A percentile compares a stretch with the other conserved stretches of the same genome.
Conservation (phyloP, 2,797 vertebrate genomes). For the Pantherophis vulpinus region DNA sequence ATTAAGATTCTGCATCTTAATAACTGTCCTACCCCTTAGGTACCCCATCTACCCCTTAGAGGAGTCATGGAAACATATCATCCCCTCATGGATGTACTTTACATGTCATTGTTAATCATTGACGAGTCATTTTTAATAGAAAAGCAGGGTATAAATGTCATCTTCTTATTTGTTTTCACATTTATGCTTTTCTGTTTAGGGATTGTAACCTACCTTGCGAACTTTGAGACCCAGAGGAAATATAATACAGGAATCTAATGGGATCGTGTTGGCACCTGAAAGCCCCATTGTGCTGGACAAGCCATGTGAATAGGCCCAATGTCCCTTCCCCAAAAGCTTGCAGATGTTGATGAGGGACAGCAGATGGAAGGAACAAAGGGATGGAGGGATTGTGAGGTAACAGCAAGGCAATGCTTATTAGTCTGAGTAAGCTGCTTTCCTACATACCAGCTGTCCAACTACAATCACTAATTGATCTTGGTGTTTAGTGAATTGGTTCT, state of each 20-base stretch:
- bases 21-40: too few relatives aligned
- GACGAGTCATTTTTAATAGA: background rate
- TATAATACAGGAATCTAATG: background rate
- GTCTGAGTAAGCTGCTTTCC: slow-evolving; percentile 53
- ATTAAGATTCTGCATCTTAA: background rate
- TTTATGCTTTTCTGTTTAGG: background rate
- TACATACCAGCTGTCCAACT: slow-evolving; percentile 61
- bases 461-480: slow-evolving; percentile 60
- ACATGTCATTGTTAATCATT: background rate
- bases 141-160: background rate
- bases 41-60: background rate
- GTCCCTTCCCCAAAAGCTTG: slow-evolving; percentile 48
- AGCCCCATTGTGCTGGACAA: background rate
- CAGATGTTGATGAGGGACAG: slow-evolving; percentile 35
- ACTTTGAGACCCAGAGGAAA: background rate
- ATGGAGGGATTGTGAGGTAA: slow-evolving; percentile 59
- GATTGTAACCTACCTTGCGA: background rate
- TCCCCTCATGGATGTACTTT: background rate
- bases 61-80: background rate
- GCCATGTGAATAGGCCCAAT: fast-evolving
- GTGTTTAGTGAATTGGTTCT: slow-evolving; percentile 40
- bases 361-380: slow-evolving; percentile 65
- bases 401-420: slow-evolving; percentile 64
- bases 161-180: background rate
- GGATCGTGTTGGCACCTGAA: background rate